Percentiles rank a stretch among this genome's conserved stretches.
These are phyloP conservation scores for Cynopterus brachyotis DNA, from an alignment of 2,113 vertebrate genomes.

Conservation along the genomic window DNA sequence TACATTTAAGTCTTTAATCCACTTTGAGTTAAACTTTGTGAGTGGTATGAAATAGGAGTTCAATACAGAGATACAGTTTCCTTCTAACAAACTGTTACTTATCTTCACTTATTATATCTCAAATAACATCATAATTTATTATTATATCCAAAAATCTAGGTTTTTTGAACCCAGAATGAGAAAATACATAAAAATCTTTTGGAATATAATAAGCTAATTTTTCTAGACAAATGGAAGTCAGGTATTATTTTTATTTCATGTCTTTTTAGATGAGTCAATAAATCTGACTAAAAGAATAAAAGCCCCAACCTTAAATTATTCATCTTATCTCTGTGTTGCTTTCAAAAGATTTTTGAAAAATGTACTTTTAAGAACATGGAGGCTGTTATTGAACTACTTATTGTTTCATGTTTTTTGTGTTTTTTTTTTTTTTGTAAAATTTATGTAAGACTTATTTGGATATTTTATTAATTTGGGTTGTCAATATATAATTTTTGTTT, in stretches of 20 bases:
- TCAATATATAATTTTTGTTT: not conserved
- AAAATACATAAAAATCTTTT: not conserved
- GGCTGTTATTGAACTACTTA: not conserved
- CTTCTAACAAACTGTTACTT: not conserved
- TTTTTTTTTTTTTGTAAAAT: not conserved
- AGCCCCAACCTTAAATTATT: not conserved
- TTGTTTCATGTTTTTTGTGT: not conserved
- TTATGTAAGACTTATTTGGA: not conserved
- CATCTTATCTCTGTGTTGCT: not conserved
- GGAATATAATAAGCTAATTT: not conserved
- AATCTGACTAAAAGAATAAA: not conserved
- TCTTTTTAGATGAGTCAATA: constrained; percentile 19
- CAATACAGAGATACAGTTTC: no score
- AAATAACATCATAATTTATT: not conserved
- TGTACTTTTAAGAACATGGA: not conserved
- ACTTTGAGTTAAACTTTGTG: not conserved
- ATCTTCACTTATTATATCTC: not conserved
- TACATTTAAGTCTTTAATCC: not conserved
- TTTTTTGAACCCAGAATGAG: not conserved
- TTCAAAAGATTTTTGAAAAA: constrained; percentile 4
- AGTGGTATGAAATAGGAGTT: not conserved
- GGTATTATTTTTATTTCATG: not conserved
- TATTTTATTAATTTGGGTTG: not conserved
- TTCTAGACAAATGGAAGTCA: not conserved
- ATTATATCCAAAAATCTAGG: not conserved